phyloP scores from a whole-genome alignment of 2,113 vertebrate species.

The Brachyhypopomus gauderio region DNA sequence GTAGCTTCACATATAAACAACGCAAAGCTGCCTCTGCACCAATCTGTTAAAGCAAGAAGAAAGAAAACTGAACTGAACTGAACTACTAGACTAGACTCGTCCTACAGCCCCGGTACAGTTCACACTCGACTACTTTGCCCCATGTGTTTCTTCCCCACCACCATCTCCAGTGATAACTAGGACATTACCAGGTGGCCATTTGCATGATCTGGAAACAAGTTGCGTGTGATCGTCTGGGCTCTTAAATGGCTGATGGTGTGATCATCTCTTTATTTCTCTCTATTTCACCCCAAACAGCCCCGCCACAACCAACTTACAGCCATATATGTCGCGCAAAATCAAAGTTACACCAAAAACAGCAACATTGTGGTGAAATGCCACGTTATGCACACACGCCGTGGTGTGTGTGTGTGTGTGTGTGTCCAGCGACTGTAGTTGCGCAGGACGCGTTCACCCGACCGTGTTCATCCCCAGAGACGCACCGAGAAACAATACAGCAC shows the following conservation, averaged over 20 bases:
- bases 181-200: slow-evolving; percentile 60
- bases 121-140: background rate
- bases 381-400: background rate
- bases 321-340: background rate
- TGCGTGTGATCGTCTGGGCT: slow-evolving; percentile 62
- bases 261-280: no score
- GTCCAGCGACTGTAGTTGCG: slow-evolving; percentile 46
- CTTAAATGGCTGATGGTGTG: slow-evolving; percentile 65
- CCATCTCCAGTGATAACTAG: slow-evolving; percentile 49
- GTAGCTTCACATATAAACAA: background rate
- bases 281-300: slow-evolving; percentile 57
- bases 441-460: slow-evolving; percentile 44
- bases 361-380: no score
- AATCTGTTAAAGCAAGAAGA: background rate
- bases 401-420: slow-evolving; percentile 29
- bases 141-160: slow-evolving; percentile 25
- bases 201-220: slow-evolving; percentile 62
- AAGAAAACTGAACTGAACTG: background rate
- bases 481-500: slow-evolving; percentile 58
- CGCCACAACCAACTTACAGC: slow-evolving; percentile 31
- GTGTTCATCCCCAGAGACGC: slow-evolving; percentile 58
- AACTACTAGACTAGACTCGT: background rate
- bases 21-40: background rate
- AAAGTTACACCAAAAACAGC: background rate
- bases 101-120: slow-evolving; percentile 2